Percentiles rank a stretch among this genome's conserved stretches.
These are phyloP conservation scores for Orthonevra nobilis DNA, from an alignment of 2,888 invertebrate genomes.

Conservation along the genomic window DNA sequence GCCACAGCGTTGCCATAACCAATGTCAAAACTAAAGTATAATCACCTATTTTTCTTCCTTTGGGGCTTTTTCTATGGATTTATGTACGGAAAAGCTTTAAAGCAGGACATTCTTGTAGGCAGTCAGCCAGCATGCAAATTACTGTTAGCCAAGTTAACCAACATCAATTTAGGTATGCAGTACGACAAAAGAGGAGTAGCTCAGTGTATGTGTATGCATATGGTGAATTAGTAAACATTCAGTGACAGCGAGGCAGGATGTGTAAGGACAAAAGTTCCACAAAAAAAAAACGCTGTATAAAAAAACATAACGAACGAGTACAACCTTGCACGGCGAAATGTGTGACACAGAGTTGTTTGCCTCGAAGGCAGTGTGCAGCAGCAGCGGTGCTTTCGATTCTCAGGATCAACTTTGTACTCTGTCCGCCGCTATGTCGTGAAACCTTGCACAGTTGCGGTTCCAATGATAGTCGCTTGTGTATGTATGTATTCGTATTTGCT, in stretches of 20 bases:
- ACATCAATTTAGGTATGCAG: slow-evolving; percentile 52
- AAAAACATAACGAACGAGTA: neutral
- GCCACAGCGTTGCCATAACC: slow-evolving; percentile 45
- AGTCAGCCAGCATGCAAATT: slow-evolving; percentile 53
- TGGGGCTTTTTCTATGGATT: neutral
- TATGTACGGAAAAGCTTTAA: slow-evolving; percentile 43
- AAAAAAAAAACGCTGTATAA: neutral
- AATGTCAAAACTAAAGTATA: slow-evolving; percentile 60
- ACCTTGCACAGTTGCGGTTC: slow-evolving; percentile 44
- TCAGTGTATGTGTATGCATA: neutral
- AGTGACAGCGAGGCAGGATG: slow-evolving; percentile 44
- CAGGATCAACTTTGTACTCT: slow-evolving; percentile 26
- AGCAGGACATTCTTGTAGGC: slow-evolving; percentile 28
- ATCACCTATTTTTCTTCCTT: slow-evolving; percentile 42
- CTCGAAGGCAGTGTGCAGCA: slow-evolving; percentile 47
- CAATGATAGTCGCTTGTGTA: slow-evolving; percentile 6
- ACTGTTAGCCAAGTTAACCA: slow-evolving; percentile 61
- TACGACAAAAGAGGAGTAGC: neutral
- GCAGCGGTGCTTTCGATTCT: slow-evolving; percentile 26
- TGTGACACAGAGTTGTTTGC: slow-evolving; percentile 53
- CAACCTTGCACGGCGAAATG: slow-evolving; percentile 57
- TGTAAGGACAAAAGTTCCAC: slow-evolving; percentile 55
- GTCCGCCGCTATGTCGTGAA: no score
- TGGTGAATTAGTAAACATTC: slow-evolving; percentile 50
- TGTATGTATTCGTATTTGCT: slow-evolving; percentile 1